Evolutionary conservation across 2,797 vertebrate genomes (phyloP), one percentile per base, ranked within the genome.

Genomic region (Sebastes hubbsi): DNA sequence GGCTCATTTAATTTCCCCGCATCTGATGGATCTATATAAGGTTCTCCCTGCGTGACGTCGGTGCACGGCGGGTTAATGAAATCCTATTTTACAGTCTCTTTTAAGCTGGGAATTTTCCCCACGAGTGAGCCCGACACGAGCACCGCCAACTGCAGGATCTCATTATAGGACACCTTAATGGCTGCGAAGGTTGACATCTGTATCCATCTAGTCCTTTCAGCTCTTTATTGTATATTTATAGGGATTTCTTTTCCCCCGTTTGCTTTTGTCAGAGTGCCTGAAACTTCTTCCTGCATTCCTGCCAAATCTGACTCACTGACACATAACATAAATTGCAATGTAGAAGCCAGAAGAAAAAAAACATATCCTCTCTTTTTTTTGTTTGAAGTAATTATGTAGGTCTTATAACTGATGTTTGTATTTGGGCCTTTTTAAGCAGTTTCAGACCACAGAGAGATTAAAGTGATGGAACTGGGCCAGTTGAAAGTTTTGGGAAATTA

Each of bases 231-330:
- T 56, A 7, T 65, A 64, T 65, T 32, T 36, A 7, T 22, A 9
- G 3, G 1, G 8, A 42, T 14, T 24, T 24, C 6, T 9, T 29
- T 38, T 18, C 1, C 6, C 42, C 42, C 0, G 6, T 46, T 42
- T 3, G 1, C n/a, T 36, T 38, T 56, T 67, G 22, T 27, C 60
- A 42, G 24, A 76, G 38, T 49, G 24, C 62, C 49, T 78, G 11
- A 60, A 77, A 70, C 20, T 27, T 62, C 1, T 38, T n/a, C 27
- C 27, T 25, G 30, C 10, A 0, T 30, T 63, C n/a, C 46, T 77
- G 73, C 59, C 71, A 74, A 79, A 49, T 54, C 52, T 58, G 69
- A 79, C 49, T 78, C 75, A 68, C 10, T 42, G 4, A 73, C 46
- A 59, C 4, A 0, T 60, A 73, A 79, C 42, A 42, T 32, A 22